Evolutionary conservation across 2,113 vertebrate species (phyloP), one percentile per base, ranked within the genome.

Genomic region (Serilophus lunatus): DNA sequence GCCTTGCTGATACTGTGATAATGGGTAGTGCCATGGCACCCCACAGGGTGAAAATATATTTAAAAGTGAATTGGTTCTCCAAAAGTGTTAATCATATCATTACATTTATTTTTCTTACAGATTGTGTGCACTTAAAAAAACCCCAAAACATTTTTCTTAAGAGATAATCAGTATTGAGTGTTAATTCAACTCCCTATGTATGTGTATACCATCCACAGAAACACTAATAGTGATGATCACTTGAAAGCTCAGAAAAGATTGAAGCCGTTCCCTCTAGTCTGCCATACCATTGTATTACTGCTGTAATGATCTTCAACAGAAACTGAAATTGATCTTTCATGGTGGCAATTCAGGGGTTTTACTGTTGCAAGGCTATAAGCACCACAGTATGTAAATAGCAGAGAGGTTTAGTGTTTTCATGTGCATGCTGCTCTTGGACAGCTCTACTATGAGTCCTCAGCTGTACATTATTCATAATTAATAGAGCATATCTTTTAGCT

Each of bases 221-320:
- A 20, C 15, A 5, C 9, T 56, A 71, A 18, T 66, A 13, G 20
- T n/a, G 33, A 61, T n/a, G 22, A 29, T 82, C 26, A 8, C 10
- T 50, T 4, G 1, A 9, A 60, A 53, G 28, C 42, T 59, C 13
- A 33, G 31, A 84, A 68, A 8, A 10, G 16, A 1, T 19, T 45
- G 18, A 14, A 75, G 28, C 28, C 57, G 72, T 92, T 65, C 16
- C 25, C 6, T 86, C 13, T 38, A 6, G 17, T n/a, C 77, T 53
- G 11, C 44, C 7, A 0, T 51, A 13, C 25, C 0, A 0, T 19
- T 69, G 7, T 49, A 20, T 56, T 47, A 18, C 19, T 72, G 10
- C 74, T 61, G 7, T 35, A 35, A n/a, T 24, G 54, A 51, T 68
- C 45, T 57, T 57, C 50, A 45, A 6, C 4, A 47, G 61, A 70